Evolutionary conservation across 2,888 invertebrate genomes (phyloP).

Genomic region (Phortica magna): DNA sequence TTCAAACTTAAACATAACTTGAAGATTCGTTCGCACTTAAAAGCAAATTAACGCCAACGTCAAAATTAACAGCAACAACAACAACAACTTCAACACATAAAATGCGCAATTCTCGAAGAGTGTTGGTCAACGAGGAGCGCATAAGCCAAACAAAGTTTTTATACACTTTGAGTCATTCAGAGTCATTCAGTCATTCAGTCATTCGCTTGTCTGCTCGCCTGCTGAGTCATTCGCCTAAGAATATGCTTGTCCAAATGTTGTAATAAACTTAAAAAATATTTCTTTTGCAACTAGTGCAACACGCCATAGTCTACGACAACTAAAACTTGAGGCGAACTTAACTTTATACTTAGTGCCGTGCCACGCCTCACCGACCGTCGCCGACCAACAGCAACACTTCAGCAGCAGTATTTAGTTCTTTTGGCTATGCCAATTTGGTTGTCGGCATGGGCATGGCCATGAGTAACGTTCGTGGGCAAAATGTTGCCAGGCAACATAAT

Average conservation of each 20-base stretch:
- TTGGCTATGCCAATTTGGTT: background rate
- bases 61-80: no score
- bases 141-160: no score
- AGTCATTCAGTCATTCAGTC: background rate
- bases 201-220: background rate
- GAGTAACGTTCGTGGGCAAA: constrained; percentile 17
- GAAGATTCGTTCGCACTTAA: no score
- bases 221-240: constrained; percentile 10
- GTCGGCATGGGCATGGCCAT: constrained; percentile 43
- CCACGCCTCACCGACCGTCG: no score
- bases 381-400: no score
- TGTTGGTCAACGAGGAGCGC: no score
- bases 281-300: constrained; percentile 1
- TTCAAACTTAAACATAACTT: no score
- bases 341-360: no score
- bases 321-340: constrained; percentile 61
- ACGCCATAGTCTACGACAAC: constrained; percentile 59
- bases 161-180: background rate
- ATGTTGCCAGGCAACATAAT: constrained; percentile 62
- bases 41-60: no score
- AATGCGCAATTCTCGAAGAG: no score
- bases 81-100: no score
- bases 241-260: constrained; percentile 29
- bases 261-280: constrained; percentile 31
- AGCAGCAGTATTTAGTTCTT: no score